phyloP scores from a whole-genome alignment of 2,888 invertebrate species.

The Oscheius myriophilus region DNA sequence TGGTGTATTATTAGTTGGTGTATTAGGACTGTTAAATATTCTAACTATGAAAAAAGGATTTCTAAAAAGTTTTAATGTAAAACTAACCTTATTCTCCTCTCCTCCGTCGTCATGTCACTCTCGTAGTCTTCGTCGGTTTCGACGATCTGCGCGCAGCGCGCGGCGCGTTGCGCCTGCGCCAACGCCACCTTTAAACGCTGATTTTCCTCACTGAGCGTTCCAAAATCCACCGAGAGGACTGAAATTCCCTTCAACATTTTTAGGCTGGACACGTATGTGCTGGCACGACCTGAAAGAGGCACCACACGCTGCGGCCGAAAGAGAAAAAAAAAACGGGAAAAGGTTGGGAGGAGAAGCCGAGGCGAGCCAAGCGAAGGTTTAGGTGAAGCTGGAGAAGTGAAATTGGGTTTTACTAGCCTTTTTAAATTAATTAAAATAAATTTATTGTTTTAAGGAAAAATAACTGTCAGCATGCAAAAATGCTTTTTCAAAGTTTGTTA shows the following conservation, averaged over 20 bases:
- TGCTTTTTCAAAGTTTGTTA: too few species aligned
- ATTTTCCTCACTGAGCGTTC: conserved; percentile 61
- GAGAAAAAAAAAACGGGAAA: too few species aligned
- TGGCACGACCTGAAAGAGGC: conserved; percentile 46
- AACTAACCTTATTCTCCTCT: conserved; percentile 21
- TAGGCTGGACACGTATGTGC: conserved; percentile 45
- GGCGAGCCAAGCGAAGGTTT: not conserved
- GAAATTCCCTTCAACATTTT: conserved; percentile 66
- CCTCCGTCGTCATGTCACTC: conserved; percentile 51
- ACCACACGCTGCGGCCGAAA: conserved; percentile 11
- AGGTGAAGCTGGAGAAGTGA: not conserved
- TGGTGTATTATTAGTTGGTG: too few species aligned
- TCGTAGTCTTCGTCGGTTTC: conserved; percentile 62
- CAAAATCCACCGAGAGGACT: conserved; percentile 65
- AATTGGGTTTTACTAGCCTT: too few species aligned
- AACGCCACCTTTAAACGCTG: conserved; percentile 56
- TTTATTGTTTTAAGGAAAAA: not conserved
- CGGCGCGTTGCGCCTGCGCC: conserved; percentile 41
- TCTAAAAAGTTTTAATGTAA: too few species aligned
- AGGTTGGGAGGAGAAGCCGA: conserved; percentile 7
- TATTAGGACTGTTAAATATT: too few species aligned
- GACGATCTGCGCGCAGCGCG: conserved; percentile 42
- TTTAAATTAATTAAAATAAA: not conserved
- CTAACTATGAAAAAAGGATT: too few species aligned
- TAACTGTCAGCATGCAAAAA: not conserved